Evolutionary conservation across 1,140 invertebrate genomes (phyloP).

Genomic region (Panulirus ornatus): DNA sequence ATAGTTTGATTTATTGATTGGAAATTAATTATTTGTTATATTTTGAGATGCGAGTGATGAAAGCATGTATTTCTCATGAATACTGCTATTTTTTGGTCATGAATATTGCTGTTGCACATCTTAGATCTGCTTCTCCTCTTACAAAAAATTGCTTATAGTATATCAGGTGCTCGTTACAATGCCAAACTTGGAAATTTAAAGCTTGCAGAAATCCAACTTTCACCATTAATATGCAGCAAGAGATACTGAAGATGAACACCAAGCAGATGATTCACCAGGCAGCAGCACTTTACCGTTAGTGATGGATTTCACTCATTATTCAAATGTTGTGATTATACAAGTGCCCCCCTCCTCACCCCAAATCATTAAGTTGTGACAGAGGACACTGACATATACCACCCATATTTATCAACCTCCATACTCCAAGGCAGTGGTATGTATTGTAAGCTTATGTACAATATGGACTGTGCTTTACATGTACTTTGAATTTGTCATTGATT

Average conservation of each 20-base stretch:
- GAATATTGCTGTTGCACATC: background rate
- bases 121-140: background rate
- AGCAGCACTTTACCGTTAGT: background rate
- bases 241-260: background rate
- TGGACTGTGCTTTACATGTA: background rate
- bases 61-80: background rate
- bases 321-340: conserved; percentile 6
- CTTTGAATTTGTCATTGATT: background rate
- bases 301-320: background rate
- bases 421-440: background rate
- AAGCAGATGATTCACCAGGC: background rate
- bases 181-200: background rate
- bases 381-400: background rate
- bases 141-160: background rate
- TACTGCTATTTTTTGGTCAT: background rate
- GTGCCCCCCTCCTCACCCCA: background rate
- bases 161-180: background rate
- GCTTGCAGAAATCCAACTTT: background rate
- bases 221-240: background rate
- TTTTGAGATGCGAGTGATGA: background rate
- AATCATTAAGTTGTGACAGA: background rate
- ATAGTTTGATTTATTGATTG: background rate
- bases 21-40: background rate
- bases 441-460: conserved; percentile 5
- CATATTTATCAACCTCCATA: background rate